Evolutionary conservation across 2,113 vertebrate species (phyloP).

Genomic region (Leucoraja erinaceus): DNA sequence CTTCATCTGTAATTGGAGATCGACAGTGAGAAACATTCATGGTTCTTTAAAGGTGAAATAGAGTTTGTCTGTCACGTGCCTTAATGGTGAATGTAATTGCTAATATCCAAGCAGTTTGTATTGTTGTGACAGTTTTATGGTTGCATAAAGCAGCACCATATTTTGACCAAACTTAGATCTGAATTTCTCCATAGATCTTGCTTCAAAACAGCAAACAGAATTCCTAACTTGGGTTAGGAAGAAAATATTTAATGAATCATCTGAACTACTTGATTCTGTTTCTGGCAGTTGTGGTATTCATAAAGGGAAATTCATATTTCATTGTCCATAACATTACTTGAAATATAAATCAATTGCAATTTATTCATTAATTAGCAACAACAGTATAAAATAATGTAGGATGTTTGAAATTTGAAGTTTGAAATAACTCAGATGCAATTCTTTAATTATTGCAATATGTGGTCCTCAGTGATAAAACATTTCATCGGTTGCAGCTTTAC

Average conservation of each 20-base stretch:
- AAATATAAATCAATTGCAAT: neutral
- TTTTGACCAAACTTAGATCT: constrained; percentile 14
- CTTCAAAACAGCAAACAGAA: neutral
- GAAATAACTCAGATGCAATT: neutral
- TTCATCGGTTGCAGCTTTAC: neutral
- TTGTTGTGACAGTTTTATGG: constrained; percentile 25
- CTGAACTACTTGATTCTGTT: constrained; percentile 12
- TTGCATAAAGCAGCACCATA: neutral
- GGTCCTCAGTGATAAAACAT: neutral
- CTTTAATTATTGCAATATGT: neutral
- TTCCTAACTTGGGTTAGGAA: neutral
- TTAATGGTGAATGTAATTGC: neutral
- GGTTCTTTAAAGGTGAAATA: neutral
- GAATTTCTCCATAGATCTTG: constrained; percentile 1
- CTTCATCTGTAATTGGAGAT: neutral
- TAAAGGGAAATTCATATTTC: neutral
- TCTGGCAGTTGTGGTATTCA: neutral
- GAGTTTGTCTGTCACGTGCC: neutral
- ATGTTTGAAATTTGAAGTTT: neutral
- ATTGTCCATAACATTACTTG: constrained; percentile 13
- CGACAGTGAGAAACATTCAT: neutral
- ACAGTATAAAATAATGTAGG: neutral
- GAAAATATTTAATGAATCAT: constrained; percentile 16
- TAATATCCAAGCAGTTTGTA: neutral
- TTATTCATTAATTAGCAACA: neutral